Evolutionary conservation across 2,888 invertebrate species (phyloP).

Genomic region (Laspeyria flexula): DNA sequence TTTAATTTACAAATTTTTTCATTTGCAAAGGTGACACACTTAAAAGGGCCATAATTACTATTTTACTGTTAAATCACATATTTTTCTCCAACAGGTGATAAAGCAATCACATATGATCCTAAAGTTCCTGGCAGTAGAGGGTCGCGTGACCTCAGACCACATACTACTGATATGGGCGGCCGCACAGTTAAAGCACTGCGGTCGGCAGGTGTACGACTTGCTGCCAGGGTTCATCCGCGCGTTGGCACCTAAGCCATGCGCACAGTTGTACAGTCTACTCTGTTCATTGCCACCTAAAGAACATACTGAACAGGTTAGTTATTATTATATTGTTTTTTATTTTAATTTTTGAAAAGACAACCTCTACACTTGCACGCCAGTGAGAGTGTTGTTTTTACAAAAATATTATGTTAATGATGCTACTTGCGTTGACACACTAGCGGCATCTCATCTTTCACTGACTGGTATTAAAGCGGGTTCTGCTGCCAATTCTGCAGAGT

Average conservation of each 20-base stretch:
- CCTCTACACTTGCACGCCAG: too few species aligned
- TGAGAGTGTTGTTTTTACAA: too few species aligned
- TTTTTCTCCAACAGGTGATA: conserved; percentile 87
- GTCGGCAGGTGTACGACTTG: conserved; percentile 96
- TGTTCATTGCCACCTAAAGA: conserved; percentile 95
- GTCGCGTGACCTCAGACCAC: conserved; percentile 95
- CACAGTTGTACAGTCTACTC: conserved; percentile 95
- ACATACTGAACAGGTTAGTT: conserved; percentile 93
- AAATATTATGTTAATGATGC: too few species aligned
- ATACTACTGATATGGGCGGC: conserved; percentile 98
- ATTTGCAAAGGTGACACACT: too few species aligned
- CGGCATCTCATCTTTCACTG: too few species aligned
- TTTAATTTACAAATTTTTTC: too few species aligned
- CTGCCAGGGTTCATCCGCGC: conserved; percentile 96
- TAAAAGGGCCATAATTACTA: too few species aligned
- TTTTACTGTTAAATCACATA: neutral
- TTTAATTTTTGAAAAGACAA: too few species aligned
- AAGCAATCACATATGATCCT: conserved; percentile 97
- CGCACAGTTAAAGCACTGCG: conserved; percentile 97
- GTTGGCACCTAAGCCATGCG: conserved; percentile 94
- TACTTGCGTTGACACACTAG: too few species aligned
- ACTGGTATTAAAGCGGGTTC: too few species aligned
- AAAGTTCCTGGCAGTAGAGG: conserved; percentile 96
- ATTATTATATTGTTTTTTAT: too few species aligned
- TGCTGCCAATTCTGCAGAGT: too few species aligned